phyloP scores from a whole-genome alignment of 2,113 vertebrate genomes.

The Spilogale gracilis region DNA sequence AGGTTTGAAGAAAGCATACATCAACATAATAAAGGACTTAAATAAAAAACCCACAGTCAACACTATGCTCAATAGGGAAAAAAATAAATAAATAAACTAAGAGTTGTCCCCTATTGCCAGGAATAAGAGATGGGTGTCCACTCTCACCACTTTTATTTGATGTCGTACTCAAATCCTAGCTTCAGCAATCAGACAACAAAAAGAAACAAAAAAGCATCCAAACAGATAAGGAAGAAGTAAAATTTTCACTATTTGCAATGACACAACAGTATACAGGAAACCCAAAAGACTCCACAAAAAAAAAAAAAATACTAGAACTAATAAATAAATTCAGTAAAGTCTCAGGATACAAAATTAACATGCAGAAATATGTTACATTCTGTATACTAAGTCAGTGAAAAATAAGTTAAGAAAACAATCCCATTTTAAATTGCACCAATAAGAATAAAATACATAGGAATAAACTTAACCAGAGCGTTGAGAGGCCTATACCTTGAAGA shows the following conservation, averaged over 20 bases:
- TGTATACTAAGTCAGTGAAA: neutral
- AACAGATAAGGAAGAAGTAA: neutral
- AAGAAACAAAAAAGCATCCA: neutral
- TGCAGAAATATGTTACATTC: neutral
- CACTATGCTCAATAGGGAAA: neutral
- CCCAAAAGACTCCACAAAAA: neutral
- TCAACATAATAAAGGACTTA: neutral
- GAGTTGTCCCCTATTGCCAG: neutral
- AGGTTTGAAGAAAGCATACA: neutral
- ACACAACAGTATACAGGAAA: neutral
- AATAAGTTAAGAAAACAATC: neutral
- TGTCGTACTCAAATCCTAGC: neutral
- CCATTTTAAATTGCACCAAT: neutral
- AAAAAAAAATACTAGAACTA: neutral
- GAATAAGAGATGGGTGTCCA: neutral
- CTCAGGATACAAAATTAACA: neutral
- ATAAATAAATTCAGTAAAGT: neutral
- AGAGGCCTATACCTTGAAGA: neutral
- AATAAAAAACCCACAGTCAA: neutral
- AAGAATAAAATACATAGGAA: neutral
- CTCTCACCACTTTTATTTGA: neutral
- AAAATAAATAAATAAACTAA: neutral
- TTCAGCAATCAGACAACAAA: neutral
- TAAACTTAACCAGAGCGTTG: neutral
- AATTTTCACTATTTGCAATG: neutral